Percentiles rank a stretch among this genome's conserved stretches.
Conservation (phyloP, 2,888 invertebrate genomes). For the Tipula lateralis region DNA sequence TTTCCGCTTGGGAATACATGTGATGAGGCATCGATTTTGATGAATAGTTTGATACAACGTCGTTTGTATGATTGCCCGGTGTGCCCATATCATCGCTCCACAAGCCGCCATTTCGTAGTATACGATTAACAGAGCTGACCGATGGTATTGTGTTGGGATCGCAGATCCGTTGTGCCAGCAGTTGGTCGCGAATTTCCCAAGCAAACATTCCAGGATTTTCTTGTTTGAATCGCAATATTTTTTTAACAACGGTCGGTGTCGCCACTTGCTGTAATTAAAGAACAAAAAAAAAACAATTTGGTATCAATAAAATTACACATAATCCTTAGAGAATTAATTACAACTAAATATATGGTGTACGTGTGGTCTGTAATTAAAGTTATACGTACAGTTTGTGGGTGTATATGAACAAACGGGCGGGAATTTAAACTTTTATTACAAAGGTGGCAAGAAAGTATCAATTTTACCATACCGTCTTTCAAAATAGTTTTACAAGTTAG, state of each 20-base stretch:
- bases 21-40: background rate
- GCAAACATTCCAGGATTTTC: slow-evolving; percentile 96
- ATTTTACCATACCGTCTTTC: background rate
- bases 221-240: slow-evolving; percentile 88
- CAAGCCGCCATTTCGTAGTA: slow-evolving; percentile 80
- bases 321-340: slow-evolving; percentile 1
- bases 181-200: slow-evolving; percentile 90
- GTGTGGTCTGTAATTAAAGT: background rate
- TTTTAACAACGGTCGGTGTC: slow-evolving; percentile 91
- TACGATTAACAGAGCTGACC: slow-evolving; percentile 91
- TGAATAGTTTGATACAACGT: background rate
- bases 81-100: slow-evolving; percentile 62
- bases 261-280: slow-evolving; percentile 79
- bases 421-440: background rate
- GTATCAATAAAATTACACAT: background rate
- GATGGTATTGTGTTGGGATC: slow-evolving; percentile 88
- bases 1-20: background rate
- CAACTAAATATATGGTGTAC: too few relatives aligned
- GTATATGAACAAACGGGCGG: background rate
- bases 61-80: background rate
- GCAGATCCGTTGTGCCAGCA: slow-evolving; percentile 84
- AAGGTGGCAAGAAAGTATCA: background rate
- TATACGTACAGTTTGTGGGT: background rate
- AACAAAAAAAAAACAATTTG: background rate
- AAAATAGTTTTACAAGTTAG: background rate